phyloP scores from a whole-genome alignment of 1,140 invertebrate species.

The Drosophila repleta region DNA sequence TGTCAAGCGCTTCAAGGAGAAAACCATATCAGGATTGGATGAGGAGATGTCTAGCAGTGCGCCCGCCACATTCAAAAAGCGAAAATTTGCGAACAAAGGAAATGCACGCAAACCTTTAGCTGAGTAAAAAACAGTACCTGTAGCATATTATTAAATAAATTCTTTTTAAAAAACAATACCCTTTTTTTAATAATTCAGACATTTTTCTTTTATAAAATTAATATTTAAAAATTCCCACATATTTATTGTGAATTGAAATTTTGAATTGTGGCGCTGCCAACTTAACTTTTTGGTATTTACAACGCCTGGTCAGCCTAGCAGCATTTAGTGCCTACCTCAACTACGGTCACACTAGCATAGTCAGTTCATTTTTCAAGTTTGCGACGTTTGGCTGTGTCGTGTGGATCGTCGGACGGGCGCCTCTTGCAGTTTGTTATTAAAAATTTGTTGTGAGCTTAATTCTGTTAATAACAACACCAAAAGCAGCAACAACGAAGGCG shows the following conservation, averaged over 20 bases:
- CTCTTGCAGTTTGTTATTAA: slow-evolving; percentile 43
- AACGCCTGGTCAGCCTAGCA: slow-evolving; percentile 5
- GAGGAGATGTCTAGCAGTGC: slow-evolving; percentile 82
- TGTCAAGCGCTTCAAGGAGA: slow-evolving; percentile 87
- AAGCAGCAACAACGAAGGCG: slow-evolving; percentile 21
- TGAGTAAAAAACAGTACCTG: slow-evolving; percentile 64
- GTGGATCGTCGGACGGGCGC: slow-evolving; percentile 33
- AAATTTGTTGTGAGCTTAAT: slow-evolving; percentile 50
- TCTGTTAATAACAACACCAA: slow-evolving; percentile 60
- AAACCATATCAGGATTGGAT: slow-evolving; percentile 85
- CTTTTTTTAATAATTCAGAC: too few relatives aligned
- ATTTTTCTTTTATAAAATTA: too few relatives aligned
- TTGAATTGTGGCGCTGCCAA: slow-evolving; percentile 19
- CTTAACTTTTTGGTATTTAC: background rate
- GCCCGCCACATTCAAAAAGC: slow-evolving; percentile 86
- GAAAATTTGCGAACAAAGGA: slow-evolving; percentile 86
- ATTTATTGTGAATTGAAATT: slow-evolving; percentile 1
- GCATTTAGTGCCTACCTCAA: background rate
- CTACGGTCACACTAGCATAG: slow-evolving; percentile 14
- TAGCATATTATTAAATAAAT: background rate
- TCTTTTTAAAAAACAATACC: background rate
- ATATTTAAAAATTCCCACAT: background rate
- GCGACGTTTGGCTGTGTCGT: slow-evolving; percentile 30
- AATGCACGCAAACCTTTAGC: slow-evolving; percentile 86
- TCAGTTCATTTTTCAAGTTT: slow-evolving; percentile 45